Evolutionary conservation across 2,797 vertebrate genomes (phyloP).

Genomic region (Onychomys arenicola): DNA sequence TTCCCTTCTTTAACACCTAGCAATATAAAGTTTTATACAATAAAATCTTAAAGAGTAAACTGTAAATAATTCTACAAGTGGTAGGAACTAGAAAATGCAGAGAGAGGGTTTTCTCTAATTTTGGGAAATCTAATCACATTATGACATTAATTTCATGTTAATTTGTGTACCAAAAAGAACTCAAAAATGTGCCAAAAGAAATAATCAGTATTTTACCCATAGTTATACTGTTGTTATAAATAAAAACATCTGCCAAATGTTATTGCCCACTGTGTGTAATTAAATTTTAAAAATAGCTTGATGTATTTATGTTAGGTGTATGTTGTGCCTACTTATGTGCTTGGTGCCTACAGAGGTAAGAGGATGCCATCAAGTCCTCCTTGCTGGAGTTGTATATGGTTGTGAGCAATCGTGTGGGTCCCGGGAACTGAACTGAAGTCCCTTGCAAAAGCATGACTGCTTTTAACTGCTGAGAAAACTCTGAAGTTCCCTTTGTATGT

Average conservation of each 20-base stretch:
- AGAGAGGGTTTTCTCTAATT: background rate
- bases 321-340: too few species aligned
- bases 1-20: background rate
- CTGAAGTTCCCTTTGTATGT: background rate
- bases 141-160: background rate
- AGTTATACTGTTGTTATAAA: background rate
- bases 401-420: background rate
- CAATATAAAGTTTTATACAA: background rate
- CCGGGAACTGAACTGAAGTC: background rate
- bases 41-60: constrained; percentile 5
- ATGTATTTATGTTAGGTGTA: too few species aligned
- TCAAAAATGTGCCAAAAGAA: background rate
- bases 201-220: background rate
- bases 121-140: background rate
- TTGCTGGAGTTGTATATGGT: background rate
- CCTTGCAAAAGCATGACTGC: background rate
- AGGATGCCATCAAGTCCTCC: too few species aligned
- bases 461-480: background rate
- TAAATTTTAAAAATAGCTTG: background rate
- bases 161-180: background rate
- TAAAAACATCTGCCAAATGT: background rate
- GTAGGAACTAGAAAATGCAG: background rate
- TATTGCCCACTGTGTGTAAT: background rate
- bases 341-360: background rate
- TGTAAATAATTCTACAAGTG: background rate